Conservation (phyloP, 2,113 vertebrate genomes). For the Onychostruthus taczanowskii region DNA sequence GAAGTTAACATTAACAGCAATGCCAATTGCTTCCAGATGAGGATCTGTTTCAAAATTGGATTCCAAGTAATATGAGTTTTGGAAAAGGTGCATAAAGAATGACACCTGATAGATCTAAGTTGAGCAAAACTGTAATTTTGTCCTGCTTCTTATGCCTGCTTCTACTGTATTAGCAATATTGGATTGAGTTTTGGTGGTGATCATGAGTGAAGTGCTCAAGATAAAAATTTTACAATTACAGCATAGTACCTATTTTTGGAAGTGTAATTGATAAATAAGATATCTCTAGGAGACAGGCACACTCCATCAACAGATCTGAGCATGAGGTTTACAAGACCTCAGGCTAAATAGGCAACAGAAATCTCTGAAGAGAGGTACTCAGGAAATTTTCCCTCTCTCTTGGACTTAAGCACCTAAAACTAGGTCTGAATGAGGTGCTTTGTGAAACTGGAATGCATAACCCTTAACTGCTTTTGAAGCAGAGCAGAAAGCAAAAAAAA, state of each 20-base stretch:
- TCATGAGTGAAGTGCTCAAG: not conserved
- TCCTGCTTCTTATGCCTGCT: not conserved
- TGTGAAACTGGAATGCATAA: not conserved
- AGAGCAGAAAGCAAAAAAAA: not conserved
- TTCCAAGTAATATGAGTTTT: not conserved
- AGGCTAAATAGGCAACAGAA: not conserved
- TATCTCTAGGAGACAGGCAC: not conserved
- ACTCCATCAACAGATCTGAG: not conserved
- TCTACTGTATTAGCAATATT: not conserved
- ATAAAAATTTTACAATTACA: not conserved
- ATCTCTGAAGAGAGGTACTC: not conserved
- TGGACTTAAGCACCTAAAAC: not conserved
- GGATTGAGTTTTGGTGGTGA: not conserved
- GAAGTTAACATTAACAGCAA: not conserved
- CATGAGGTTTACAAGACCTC: not conserved
- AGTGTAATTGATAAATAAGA: not conserved
- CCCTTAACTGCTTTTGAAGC: not conserved
- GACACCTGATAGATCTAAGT: not conserved
- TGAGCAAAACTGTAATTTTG: not conserved
- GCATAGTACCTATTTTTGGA: not conserved
- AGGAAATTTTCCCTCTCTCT: not conserved
- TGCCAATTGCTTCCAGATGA: not conserved
- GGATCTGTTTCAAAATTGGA: not conserved
- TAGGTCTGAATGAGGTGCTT: conserved; percentile 20
- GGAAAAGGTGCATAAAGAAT: not conserved